Conservation (phyloP, 2,888 invertebrate genomes). For the Leptopilina myrica region DNA sequence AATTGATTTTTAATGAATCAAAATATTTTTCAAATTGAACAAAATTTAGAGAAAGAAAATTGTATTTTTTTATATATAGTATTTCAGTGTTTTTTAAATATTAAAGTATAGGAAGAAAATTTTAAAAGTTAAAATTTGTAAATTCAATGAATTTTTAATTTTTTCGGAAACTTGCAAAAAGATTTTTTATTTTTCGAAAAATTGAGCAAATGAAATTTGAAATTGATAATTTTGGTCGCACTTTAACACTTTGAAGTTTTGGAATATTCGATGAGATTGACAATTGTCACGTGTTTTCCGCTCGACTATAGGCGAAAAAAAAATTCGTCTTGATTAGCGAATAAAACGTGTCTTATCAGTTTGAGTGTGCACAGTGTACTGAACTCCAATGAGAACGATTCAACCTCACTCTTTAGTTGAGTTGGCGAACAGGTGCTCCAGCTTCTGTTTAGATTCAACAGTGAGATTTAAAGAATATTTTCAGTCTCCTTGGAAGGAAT, state of each 20-base stretch:
- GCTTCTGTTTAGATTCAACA: conserved; percentile 61
- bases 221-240: not conserved
- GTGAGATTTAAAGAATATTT: not conserved
- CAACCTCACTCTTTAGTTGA: conserved; percentile 64
- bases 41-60: too few relatives aligned
- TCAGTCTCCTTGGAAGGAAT: not conserved
- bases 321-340: conserved; percentile 59
- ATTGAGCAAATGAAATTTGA: not conserved
- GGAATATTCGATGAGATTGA: not conserved
- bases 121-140: too few relatives aligned
- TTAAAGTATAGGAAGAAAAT: too few relatives aligned
- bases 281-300: not conserved
- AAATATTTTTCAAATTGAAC: too few relatives aligned
- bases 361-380: conserved; percentile 71
- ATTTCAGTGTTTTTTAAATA: too few relatives aligned
- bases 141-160: too few relatives aligned
- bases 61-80: too few relatives aligned
- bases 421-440: conserved; percentile 70
- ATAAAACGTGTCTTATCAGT: conserved; percentile 68
- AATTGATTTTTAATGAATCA: too few relatives aligned
- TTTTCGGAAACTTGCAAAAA: too few relatives aligned
- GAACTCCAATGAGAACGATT: conserved; percentile 64
- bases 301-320: not conserved
- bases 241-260: not conserved
- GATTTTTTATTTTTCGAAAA: not conserved